A percentile compares a stretch with the other conserved stretches of the same genome.
These are phyloP conservation scores for Euclidia mi DNA, from an alignment of 2,888 invertebrate species.

Conservation along the genomic window DNA sequence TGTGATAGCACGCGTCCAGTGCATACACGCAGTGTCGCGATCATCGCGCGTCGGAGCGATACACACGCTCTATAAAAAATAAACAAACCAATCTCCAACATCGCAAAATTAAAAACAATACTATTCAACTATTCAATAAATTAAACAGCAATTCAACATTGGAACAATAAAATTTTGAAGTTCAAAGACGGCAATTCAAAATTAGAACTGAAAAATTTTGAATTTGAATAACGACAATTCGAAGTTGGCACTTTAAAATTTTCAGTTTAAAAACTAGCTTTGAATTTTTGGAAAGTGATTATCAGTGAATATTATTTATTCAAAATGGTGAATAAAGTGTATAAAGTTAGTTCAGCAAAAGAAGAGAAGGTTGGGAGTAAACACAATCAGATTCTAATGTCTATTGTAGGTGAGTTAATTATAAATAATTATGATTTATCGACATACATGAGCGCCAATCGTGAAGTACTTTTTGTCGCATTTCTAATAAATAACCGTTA, in stretches of 20 bases:
- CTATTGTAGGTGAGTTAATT: slow-evolving; percentile 79
- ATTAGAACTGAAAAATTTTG: too few species aligned
- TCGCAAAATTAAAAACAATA: too few species aligned
- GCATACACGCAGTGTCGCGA: slow-evolving; percentile 21
- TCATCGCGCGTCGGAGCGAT: slow-evolving; percentile 17
- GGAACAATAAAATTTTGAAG: too few species aligned
- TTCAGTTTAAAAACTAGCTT: neutral
- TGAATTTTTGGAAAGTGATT: neutral
- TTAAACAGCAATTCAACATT: neutral
- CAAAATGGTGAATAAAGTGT: slow-evolving; percentile 83
- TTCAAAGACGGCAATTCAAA: too few species aligned
- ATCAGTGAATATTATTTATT: neutral
- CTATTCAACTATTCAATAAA: neutral
- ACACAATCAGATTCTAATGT: slow-evolving; percentile 83
- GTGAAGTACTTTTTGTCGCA: neutral
- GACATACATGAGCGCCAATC: neutral
- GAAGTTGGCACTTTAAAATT: neutral
- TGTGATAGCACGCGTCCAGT: slow-evolving; percentile 32
- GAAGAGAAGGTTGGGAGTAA: slow-evolving; percentile 72
- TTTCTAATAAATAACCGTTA: neutral
- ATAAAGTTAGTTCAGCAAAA: slow-evolving; percentile 68
- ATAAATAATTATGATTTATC: slow-evolving; percentile 1
- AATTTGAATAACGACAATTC: too few species aligned
- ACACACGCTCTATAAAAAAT: slow-evolving; percentile 17
- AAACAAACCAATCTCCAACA: slow-evolving; percentile 6